These are phyloP conservation scores for Callyntrura sp. DNA, from an alignment of 2,888 invertebrate species.

Conservation along the genomic window DNA sequence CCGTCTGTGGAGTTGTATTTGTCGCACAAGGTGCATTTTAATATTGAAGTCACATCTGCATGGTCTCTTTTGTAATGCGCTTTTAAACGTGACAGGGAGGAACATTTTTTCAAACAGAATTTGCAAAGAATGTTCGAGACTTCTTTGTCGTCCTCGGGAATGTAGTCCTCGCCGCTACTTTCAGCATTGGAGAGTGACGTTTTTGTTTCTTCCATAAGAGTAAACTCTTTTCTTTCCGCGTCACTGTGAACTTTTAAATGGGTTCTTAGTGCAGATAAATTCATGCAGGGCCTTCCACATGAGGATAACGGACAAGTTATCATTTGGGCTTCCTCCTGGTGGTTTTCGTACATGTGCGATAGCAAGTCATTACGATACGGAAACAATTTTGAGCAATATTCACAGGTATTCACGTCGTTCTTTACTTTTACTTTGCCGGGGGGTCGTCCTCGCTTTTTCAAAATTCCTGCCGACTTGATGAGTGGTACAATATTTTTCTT, in stretches of 20 bases:
- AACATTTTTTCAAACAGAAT: conserved; percentile 23
- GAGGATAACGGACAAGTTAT: conserved; percentile 20
- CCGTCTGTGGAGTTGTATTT: background rate
- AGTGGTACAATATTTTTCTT: background rate
- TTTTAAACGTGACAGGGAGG: background rate
- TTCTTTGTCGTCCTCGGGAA: background rate
- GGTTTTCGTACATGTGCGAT: background rate
- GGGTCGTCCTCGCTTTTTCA: background rate
- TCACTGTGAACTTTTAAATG: conserved; percentile 25
- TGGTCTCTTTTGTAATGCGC: conserved; percentile 9
- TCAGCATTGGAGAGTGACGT: background rate
- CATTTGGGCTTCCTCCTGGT: background rate
- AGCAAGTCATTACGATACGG: background rate
- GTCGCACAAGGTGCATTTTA: conserved; percentile 42
- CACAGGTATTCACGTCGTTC: background rate
- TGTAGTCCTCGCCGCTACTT: background rate
- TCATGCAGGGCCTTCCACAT: background rate
- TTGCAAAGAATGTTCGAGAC: too few species aligned
- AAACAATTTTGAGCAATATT: conserved; percentile 17
- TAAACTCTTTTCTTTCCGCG: conserved; percentile 10
- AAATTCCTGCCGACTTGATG: background rate
- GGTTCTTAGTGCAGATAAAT: background rate
- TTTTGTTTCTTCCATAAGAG: background rate
- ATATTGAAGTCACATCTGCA: background rate
- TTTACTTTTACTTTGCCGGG: too few species aligned